phyloP scores from a whole-genome alignment of 2,113 vertebrate species.

The Gadus chalcogrammus region DNA sequence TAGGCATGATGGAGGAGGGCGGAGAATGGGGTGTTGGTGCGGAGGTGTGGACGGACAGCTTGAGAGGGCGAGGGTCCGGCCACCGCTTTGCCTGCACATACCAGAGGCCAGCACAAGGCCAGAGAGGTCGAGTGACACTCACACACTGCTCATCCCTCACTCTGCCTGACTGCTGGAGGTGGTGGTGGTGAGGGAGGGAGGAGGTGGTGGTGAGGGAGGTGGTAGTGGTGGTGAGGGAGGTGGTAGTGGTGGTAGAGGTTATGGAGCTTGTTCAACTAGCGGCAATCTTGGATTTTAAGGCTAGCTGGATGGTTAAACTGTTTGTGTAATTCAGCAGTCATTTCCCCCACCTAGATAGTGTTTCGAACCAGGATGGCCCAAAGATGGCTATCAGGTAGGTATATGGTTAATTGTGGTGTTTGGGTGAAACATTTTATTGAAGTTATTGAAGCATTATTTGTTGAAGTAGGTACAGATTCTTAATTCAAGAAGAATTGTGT shows the following conservation, averaged over 20 bases:
- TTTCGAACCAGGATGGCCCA: too few species aligned
- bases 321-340: too few species aligned
- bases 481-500: too few species aligned
- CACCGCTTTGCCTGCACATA: constrained; percentile 38
- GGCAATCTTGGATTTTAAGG: constrained; percentile 14
- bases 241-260: constrained; percentile 32
- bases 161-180: constrained; percentile 28
- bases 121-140: constrained; percentile 72
- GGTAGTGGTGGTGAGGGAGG: too few species aligned
- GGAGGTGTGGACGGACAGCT: constrained; percentile 42
- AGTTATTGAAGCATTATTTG: too few species aligned
- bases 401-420: too few species aligned
- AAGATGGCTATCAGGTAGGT: too few species aligned
- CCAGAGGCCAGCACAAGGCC: constrained; percentile 57
- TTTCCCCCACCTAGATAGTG: too few species aligned
- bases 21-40: background rate
- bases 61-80: constrained; percentile 30
- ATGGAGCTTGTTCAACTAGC: constrained; percentile 17
- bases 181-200: background rate
- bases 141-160: constrained; percentile 55
- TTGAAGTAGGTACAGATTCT: too few species aligned
- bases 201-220: constrained; percentile 39
- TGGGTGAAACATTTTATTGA: too few species aligned
- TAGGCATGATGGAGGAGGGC: background rate
- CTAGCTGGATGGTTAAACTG: too few species aligned